Evolutionary conservation across 2,888 invertebrate species (phyloP).

Genomic region (Tridacna crocea): DNA sequence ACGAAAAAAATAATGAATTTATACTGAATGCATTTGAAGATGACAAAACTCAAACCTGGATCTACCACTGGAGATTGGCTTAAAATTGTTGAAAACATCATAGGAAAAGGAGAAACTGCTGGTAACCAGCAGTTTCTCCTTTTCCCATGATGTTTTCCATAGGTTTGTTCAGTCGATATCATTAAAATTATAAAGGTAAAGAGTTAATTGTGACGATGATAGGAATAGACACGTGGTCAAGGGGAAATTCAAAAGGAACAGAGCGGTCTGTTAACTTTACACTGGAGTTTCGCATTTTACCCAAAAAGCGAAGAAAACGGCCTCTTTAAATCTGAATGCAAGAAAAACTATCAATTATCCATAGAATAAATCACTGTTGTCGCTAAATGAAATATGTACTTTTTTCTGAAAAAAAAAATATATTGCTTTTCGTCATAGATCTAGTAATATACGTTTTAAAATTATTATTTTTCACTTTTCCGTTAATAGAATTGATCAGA

Average conservation of each 20-base stretch:
- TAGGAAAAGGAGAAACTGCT: background rate
- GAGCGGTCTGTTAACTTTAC: background rate
- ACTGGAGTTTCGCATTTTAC: background rate
- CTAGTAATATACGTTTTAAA: too few species aligned
- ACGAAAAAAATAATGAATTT: background rate
- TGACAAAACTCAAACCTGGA: background rate
- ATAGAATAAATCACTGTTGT: too few species aligned
- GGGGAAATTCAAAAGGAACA: slow-evolving; percentile 4
- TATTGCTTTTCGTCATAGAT: too few species aligned
- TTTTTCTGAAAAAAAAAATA: too few species aligned
- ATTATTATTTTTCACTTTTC: too few species aligned
- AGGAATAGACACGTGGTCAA: slow-evolving; percentile 15
- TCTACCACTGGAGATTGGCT: background rate
- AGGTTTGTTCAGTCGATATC: background rate
- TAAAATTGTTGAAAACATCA: too few species aligned
- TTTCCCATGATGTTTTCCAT: background rate
- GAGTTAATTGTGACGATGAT: slow-evolving; percentile 20
- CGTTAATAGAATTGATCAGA: too few species aligned
- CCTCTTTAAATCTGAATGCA: background rate
- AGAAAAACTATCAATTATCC: too few species aligned
- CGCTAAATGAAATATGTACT: too few species aligned
- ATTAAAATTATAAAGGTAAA: background rate
- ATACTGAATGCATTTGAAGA: background rate
- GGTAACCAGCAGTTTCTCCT: background rate
- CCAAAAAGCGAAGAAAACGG: background rate